Conservation (phyloP, 2,888 invertebrate genomes). For the Nemurella pictetii region DNA sequence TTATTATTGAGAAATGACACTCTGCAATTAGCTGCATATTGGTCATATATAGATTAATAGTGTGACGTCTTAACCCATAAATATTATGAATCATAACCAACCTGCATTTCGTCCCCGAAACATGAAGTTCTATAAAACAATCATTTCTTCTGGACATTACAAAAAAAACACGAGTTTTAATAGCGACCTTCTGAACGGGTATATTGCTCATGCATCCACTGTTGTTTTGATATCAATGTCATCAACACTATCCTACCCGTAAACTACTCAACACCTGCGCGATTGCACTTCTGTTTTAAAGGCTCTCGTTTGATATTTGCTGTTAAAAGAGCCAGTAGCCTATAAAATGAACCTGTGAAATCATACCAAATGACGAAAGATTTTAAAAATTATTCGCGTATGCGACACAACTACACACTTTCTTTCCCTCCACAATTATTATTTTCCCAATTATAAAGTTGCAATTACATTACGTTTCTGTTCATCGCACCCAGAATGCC, state of each 20-base stretch:
- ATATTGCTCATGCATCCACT: constrained; percentile 12
- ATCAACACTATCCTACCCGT: constrained; percentile 47
- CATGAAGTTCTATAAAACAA: constrained; percentile 47
- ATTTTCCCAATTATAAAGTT: constrained; percentile 56
- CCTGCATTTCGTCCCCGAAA: constrained; percentile 56
- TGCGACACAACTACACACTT: constrained; percentile 44
- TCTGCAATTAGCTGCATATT: background rate
- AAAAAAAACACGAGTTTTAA: constrained; percentile 45
- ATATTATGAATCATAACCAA: constrained; percentile 44
- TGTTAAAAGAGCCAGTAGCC: background rate
- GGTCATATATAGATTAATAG: background rate
- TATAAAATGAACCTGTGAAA: background rate
- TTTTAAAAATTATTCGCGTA: constrained; percentile 5
- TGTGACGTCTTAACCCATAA: background rate
- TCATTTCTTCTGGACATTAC: constrained; percentile 54
- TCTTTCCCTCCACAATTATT: constrained; percentile 49
- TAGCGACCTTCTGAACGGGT: constrained; percentile 38
- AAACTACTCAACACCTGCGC: constrained; percentile 52
- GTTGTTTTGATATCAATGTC: constrained; percentile 46
- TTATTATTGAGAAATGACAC: background rate
- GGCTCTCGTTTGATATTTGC: constrained; percentile 30
- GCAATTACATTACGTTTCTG: constrained; percentile 63
- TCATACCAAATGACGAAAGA: background rate
- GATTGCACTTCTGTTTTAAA: constrained; percentile 41
- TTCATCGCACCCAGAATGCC: constrained; percentile 60